phyloP scores from a whole-genome alignment of 2,888 invertebrate genomes.

The Euzophera pinguis region DNA sequence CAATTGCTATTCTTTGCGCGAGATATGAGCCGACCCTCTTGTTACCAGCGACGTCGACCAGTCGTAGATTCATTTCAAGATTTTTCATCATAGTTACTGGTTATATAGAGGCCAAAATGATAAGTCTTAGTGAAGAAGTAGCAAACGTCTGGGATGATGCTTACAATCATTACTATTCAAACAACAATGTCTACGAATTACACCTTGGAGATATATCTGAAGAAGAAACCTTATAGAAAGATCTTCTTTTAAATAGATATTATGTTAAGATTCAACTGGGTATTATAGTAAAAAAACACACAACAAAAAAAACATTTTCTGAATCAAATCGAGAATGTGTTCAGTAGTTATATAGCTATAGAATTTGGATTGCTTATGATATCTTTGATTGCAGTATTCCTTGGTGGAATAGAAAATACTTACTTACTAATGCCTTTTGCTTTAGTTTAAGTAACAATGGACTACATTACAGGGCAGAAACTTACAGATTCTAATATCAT shows the following conservation, averaged over 20 bases:
- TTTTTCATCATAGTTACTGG: slow-evolving; percentile 45
- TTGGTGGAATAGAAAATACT: slow-evolving; percentile 52
- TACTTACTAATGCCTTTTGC: slow-evolving; percentile 47
- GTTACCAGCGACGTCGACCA: no score
- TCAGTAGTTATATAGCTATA: slow-evolving; percentile 41
- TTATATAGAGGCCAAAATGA: slow-evolving; percentile 51
- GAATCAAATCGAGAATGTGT: slow-evolving; percentile 35
- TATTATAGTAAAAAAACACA: slow-evolving; percentile 38
- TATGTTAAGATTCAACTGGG: slow-evolving; percentile 34
- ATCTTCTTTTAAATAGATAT: slow-evolving; percentile 33
- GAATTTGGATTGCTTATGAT: slow-evolving; percentile 42
- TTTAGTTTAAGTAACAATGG: slow-evolving; percentile 43
- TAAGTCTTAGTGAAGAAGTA: slow-evolving; percentile 46
- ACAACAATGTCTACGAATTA: no score
- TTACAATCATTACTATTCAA: slow-evolving; percentile 10
- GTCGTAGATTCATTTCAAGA: slow-evolving; percentile 37
- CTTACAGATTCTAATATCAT: slow-evolving; percentile 36
- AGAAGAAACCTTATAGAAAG: slow-evolving; percentile 14
- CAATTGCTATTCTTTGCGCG: no score
- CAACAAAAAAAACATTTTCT: slow-evolving; percentile 36
- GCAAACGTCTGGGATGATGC: slow-evolving; percentile 42
- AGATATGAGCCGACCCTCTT: no score
- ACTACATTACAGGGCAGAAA: slow-evolving; percentile 42
- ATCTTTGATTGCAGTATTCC: slow-evolving; percentile 44
- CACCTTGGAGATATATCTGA: background rate